These are phyloP conservation scores for Heterodera schachtii DNA, from an alignment of 1,140 invertebrate genomes.

Conservation along the genomic window DNA sequence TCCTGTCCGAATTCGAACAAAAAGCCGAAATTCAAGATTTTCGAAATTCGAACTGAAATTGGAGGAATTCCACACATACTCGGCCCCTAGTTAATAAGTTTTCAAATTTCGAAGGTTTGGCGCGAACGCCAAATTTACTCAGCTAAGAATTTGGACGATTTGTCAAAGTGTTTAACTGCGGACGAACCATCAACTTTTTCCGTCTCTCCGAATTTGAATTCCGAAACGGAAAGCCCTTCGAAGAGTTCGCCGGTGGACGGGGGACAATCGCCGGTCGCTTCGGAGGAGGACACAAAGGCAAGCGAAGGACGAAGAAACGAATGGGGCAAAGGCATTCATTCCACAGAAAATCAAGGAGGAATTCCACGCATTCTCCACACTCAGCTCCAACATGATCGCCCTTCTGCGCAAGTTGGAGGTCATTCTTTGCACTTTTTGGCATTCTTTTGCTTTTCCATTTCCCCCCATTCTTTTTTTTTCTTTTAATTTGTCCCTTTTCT, in stretches of 20 bases:
- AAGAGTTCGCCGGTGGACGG: slow-evolving; percentile 11
- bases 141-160: slow-evolving; percentile 32
- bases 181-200: slow-evolving; percentile 9
- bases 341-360: slow-evolving; percentile 42
- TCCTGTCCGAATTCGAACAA: too few species aligned
- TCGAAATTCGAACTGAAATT: too few species aligned
- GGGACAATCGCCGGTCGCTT: slow-evolving; percentile 8
- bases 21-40: too few species aligned
- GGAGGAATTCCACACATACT: background rate
- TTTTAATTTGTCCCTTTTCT: slow-evolving; percentile 14
- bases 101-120: slow-evolving; percentile 39
- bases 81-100: slow-evolving; percentile 9
- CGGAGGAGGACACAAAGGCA: slow-evolving; percentile 20
- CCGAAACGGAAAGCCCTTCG: slow-evolving; percentile 25
- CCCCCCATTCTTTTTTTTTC: background rate
- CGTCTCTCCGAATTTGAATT: slow-evolving; percentile 15
- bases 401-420: slow-evolving; percentile 3
- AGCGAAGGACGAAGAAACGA: background rate
- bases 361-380: slow-evolving; percentile 41
- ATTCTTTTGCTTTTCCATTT: too few species aligned
- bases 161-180: slow-evolving; percentile 28
- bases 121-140: slow-evolving; percentile 39
- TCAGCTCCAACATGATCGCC: slow-evolving; percentile 43
- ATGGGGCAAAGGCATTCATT: background rate
- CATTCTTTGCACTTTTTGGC: background rate